Base-by-base conservation (phyloP, 2,113 vertebrate genomes). In the Pholis gunnellus region DNA sequence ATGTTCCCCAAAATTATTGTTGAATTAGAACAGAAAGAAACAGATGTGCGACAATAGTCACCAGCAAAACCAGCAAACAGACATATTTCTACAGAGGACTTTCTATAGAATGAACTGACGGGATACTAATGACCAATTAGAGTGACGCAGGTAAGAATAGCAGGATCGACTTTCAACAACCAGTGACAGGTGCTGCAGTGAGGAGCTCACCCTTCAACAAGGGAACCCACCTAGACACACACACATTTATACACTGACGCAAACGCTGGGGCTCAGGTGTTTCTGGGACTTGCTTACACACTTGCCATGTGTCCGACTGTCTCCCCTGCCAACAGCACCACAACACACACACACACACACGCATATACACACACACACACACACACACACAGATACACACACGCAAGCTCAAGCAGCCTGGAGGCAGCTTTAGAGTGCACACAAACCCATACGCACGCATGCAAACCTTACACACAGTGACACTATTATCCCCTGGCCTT, bases 181-280 rank as follows among this genome's bases (percentile, higher is more conserved):
- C 60, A 67, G 38, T 91, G 90, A 90, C 89, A 91, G 72, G 84
- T 87, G 85, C 56, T 75, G 82, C n/a, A 22, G 67, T 66, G 81
- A 82, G 69, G 79, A 85, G 75, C 72, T 82, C 83, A 82, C 72
- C 68, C 82, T 84, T 87, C 86, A 86, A 84, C 84, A 83, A 48
- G 60, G 56, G 44, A 83, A 79, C 81, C 56, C 80, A 82, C 83
- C 57, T 60, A 56, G n/a, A 27, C 52, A 56, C 44, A 46, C 52
- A 25, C 54, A 13, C 22, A 25, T 17, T 70, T 31, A 18, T 29
- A 44, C 31, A 66, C 31, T 22, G 29, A 85, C 13, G 10, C 80
- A 63, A 50, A 78, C 82, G 78, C 73, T 42, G 69, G 84, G 92
- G 80, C 91, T 91, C 92, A 92, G 91, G 88, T 93, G 92, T 86